Base-by-base conservation (phyloP, 2,888 invertebrate species). In the Ophioninae sp. region DNA sequence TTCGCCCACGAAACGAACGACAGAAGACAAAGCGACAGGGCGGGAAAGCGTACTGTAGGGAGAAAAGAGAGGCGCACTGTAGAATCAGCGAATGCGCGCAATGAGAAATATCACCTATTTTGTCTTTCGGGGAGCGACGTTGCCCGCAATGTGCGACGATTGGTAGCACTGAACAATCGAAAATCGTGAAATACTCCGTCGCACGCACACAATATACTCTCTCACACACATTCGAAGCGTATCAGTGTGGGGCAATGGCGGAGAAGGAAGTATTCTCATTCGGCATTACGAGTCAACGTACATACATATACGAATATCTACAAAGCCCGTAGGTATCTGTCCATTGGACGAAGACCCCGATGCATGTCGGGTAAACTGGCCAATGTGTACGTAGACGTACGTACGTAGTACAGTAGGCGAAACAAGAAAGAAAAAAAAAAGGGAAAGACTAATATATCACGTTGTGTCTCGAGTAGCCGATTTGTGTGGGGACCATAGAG, bases 361-460 rank as follows among this genome's bases (percentile, higher is more conserved):
- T 91, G 91, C 91, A 91, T 88, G 88, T 90, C 90, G 91, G 91
- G 89, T 89, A 89, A 88, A 69, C 59, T 44, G 78, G 85, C 73
- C 85, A 89, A 89, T 87, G 91, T 91, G 90, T 90, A 90, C 89
- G 90, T 65, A 65, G 89, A 91, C 89, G 90, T 65, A 77, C 68
- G 68, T 91, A 89, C 87, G 88, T 90, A 88, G 87, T 89, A 87
- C 85, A 86, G 87, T 85, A 86, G 86, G 88, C 86, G 87, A 88
- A 89, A 84, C 7, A 65, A 65, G 30, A 56, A 56, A 21, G 59
- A 62, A 44, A 62, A 44, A 73, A 41, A 39, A 39, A 37, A 67
- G n/a, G 20, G 20, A n/a, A 65, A 65, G 39, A 39, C 39, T 20
- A 65, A 65, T 65, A 65, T 20, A 65, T 41, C 74, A 65, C 65